Conservation (phyloP, 2,113 vertebrate genomes). For the Machaerirhynchus nigripectus region DNA sequence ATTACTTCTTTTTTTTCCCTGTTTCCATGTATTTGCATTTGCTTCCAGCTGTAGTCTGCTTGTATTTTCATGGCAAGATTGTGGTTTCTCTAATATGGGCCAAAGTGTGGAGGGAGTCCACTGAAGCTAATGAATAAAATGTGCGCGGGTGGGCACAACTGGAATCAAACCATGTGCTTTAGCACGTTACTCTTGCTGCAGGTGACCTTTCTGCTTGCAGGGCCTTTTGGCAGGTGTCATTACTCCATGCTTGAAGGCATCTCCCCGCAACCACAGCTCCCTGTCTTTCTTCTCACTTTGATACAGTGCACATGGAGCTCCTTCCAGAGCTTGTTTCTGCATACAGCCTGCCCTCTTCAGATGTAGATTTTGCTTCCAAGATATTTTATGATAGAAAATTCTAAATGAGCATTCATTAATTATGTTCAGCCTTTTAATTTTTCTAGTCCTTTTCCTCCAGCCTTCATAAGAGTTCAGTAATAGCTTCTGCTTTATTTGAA, state of each 20-base stretch:
- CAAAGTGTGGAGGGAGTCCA: not conserved
- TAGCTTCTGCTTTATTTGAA: conserved; percentile 37
- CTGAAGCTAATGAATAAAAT: not conserved
- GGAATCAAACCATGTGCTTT: not conserved
- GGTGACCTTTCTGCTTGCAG: not conserved
- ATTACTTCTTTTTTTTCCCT: not conserved
- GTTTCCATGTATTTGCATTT: not conserved
- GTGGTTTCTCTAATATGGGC: not conserved
- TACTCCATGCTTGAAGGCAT: not conserved
- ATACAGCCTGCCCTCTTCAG: not conserved
- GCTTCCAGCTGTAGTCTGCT: not conserved
- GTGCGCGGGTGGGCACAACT: not conserved
- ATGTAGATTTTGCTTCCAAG: conserved; percentile 15
- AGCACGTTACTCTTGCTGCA: not conserved
- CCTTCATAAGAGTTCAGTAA: conserved; percentile 17
- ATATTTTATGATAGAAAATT: not conserved
- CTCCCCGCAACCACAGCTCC: not conserved
- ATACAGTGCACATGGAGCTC: not conserved
- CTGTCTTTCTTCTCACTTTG: not conserved
- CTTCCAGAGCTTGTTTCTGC: not conserved
- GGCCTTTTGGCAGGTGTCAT: not conserved
- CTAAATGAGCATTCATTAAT: conserved; percentile 43
- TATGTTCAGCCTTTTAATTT: conserved; percentile 36
- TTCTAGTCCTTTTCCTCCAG: conserved; percentile 5
- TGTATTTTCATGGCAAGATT: not conserved